Base-by-base conservation (phyloP, 1,140 invertebrate species). In the Lycorma delicatula region DNA sequence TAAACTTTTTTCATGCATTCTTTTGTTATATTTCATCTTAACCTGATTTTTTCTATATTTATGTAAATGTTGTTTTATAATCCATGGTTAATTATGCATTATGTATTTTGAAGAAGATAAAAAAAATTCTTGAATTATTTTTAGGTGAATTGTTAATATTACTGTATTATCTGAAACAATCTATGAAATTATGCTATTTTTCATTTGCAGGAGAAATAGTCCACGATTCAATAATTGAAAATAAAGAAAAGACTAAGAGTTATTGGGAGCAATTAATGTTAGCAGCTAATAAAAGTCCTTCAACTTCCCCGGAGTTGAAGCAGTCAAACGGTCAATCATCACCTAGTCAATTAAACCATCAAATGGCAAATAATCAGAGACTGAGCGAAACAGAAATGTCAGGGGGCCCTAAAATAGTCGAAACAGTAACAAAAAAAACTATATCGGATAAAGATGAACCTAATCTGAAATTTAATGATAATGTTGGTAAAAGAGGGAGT, bases 181-280 rank as follows among this genome's bases (percentile, higher is more conserved):
- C n/a, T n/a, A n/a, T n/a, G n/a, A n/a, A 44, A 16, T 44, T 20
- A 41, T 41, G 6, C 5, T 44, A 9, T 44, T 7, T 44, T 44
- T 44, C 13, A 6, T 20, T 59, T 64, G 3, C 63, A 71, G 70
- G 63, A 48, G 66, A 67, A 54, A 64, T 71, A 20, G 67, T 70
- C 11, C 64, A 63, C 28, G 65, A 69, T 56, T 72, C 70, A 9
- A 71, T 72, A 27, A 60, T 72, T 9, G 61, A 71, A 48, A 71
- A 71, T 58, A 72, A 71, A 59, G 57, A 70, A 28, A 66, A 67
- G 55, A 66, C 66, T 13, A 71, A 71, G 58, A 62, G 59, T 22
- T 68, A 70, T 52, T 72, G 70, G 70, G 70, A 72, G 54, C 64
- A 67, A 50, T 47, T 66, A 38, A 72, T 72, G 70, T 64, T 69